These are phyloP conservation scores for Hydropsyche betteni DNA, from an alignment of 2,888 invertebrate species.

Conservation along the genomic window DNA sequence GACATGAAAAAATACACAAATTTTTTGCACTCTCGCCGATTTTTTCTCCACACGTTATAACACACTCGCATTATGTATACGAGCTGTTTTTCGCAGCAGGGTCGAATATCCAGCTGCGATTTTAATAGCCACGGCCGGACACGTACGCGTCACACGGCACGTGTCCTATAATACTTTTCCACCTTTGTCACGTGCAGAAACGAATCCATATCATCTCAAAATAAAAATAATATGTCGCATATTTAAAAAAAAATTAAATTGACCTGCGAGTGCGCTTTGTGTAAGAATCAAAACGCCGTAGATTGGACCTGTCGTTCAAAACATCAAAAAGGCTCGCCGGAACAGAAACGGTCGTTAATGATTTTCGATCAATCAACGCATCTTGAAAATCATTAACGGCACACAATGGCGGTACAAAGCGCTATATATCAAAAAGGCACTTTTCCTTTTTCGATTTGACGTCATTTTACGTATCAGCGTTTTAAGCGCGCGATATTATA, in stretches of 20 bases:
- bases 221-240: neutral
- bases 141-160: slow-evolving; percentile 46
- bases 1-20: neutral
- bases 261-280: neutral
- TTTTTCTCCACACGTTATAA: slow-evolving; percentile 37
- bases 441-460: slow-evolving; percentile 8
- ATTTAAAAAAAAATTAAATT: neutral
- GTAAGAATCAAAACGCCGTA: neutral
- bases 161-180: slow-evolving; percentile 11
- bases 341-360: neutral
- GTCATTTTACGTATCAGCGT: neutral
- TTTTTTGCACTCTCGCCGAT: slow-evolving; percentile 38
- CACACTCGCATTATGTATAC: slow-evolving; percentile 24
- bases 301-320: too few relatives aligned
- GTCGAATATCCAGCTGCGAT: slow-evolving; percentile 49
- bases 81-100: neutral
- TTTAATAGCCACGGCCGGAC: slow-evolving; percentile 45
- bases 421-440: neutral
- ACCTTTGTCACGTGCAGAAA: slow-evolving; percentile 28
- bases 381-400: slow-evolving; percentile 25
- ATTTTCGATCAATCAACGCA: slow-evolving; percentile 28
- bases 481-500: neutral
- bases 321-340: neutral
- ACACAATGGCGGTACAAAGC: neutral
- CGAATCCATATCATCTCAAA: too few relatives aligned